phyloP scores from a whole-genome alignment of 1,140 invertebrate genomes.

The Lordiphosa mommai region DNA sequence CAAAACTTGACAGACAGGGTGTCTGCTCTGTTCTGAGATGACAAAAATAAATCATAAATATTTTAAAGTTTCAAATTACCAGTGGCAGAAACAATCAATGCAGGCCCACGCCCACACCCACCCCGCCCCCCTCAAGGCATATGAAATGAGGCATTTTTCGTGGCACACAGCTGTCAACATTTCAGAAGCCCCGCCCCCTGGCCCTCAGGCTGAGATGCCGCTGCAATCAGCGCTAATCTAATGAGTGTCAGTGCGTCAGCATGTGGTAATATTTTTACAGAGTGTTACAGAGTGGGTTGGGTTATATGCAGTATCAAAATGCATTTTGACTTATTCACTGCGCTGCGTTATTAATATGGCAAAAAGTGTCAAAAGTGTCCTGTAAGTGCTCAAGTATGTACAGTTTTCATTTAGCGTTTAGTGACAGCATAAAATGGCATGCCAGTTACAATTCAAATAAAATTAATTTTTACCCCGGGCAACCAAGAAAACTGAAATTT shows the following conservation, averaged over 20 bases:
- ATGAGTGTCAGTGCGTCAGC: constrained; percentile 45
- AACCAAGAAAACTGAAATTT: too few species aligned
- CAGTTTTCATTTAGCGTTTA: too few species aligned
- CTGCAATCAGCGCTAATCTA: constrained; percentile 63
- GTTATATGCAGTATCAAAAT: too few species aligned
- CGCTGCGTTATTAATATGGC: too few species aligned
- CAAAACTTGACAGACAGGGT: constrained; percentile 3
- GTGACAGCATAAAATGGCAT: too few species aligned
- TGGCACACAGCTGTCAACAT: constrained; percentile 50
- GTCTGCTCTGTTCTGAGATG: constrained; percentile 2
- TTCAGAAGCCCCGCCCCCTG: background rate
- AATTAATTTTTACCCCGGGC: too few species aligned
- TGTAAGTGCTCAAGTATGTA: too few species aligned
- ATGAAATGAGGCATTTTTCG: constrained; percentile 37
- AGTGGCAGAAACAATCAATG: constrained; percentile 77
- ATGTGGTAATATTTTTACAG: constrained; percentile 32
- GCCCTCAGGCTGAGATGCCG: background rate
- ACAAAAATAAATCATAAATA: constrained; percentile 73
- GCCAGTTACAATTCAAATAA: too few species aligned
- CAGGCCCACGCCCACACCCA: constrained; percentile 20
- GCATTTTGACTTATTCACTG: too few species aligned
- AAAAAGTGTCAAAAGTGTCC: too few species aligned
- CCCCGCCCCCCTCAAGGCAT: constrained; percentile 8
- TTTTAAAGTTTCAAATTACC: constrained; percentile 77
- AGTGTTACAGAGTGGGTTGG: too few species aligned